phyloP scores from a whole-genome alignment of 2,888 invertebrate genomes.

The Epistrophella euchroma region DNA sequence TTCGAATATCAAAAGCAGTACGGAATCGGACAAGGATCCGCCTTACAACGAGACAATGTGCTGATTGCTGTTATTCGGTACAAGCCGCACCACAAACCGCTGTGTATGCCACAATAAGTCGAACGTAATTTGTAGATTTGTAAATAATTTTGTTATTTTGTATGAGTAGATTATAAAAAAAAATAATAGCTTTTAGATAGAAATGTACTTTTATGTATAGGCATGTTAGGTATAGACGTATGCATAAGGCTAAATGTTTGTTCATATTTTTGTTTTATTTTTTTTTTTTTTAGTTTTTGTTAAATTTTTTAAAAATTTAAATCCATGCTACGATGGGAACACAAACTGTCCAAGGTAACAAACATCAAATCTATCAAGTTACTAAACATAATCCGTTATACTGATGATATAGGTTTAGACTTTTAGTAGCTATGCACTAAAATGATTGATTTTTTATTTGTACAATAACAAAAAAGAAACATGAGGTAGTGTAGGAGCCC shows the following conservation, averaged over 20 bases:
- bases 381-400: conserved; percentile 39
- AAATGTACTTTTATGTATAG: not conserved
- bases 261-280: conserved; percentile 1
- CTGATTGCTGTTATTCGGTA: conserved; percentile 79
- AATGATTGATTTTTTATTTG: not conserved
- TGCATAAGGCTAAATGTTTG: conserved; percentile 21
- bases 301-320: conserved; percentile 1
- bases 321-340: conserved; percentile 58
- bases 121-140: conserved; percentile 70
- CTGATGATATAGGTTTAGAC: conserved; percentile 56
- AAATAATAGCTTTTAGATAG: not conserved
- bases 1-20: conserved; percentile 84
- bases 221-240: not conserved
- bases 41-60: conserved; percentile 84
- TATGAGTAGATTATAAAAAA: conserved; percentile 4
- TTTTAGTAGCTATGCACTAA: conserved; percentile 15
- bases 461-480: not conserved
- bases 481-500: not conserved
- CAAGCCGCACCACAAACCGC: conserved; percentile 44
- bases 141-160: conserved; percentile 57
- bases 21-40: conserved; percentile 84
- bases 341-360: conserved; percentile 61
- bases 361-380: conserved; percentile 44
- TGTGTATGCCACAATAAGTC: conserved; percentile 67
- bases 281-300: not conserved